Percentiles rank a stretch among this genome's conserved stretches.
Conservation (phyloP, 37 sponge, comb jelly and placozoan genomes). For the Petrosia ficiformis region DNA sequence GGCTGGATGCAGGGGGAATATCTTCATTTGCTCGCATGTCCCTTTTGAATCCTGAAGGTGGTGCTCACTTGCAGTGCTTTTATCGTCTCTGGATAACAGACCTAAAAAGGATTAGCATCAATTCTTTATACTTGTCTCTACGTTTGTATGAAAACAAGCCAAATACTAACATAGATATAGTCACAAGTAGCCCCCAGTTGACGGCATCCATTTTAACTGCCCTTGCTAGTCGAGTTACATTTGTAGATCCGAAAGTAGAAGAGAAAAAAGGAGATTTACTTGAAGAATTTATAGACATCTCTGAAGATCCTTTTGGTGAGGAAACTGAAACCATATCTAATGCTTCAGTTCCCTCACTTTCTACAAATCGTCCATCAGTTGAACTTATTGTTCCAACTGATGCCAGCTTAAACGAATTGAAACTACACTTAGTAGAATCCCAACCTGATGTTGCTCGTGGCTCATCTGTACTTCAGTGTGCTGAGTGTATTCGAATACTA, state of each 20-base stretch:
- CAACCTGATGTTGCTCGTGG: neutral
- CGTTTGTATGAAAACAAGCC: neutral
- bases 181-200: conserved; percentile 15
- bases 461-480: conserved; percentile 1
- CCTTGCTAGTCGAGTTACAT: conserved; percentile 9
- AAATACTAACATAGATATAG: neutral
- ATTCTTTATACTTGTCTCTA: conserved; percentile 31
- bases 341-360: neutral
- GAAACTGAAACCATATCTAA: neutral
- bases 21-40: conserved; percentile 35
- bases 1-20: conserved; percentile 48
- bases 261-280: conserved; percentile 25
- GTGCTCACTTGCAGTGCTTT: conserved; percentile 23
- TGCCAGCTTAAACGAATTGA: conserved; percentile 11
- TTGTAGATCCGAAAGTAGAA: conserved; percentile 27
- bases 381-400: conserved; percentile 13
- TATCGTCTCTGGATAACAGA: conserved; percentile 48
- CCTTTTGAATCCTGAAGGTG: conserved; percentile 11
- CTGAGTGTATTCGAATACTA: conserved; percentile 24
- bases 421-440: conserved; percentile 10
- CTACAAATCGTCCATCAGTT: neutral
- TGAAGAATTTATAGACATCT: conserved; percentile 29
- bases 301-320: conserved; percentile 3
- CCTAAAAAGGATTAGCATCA: conserved; percentile 35
- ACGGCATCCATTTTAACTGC: conserved; percentile 39